Conservation (phyloP, 2,797 vertebrate species). For the Eurystomus glaucurus region DNA sequence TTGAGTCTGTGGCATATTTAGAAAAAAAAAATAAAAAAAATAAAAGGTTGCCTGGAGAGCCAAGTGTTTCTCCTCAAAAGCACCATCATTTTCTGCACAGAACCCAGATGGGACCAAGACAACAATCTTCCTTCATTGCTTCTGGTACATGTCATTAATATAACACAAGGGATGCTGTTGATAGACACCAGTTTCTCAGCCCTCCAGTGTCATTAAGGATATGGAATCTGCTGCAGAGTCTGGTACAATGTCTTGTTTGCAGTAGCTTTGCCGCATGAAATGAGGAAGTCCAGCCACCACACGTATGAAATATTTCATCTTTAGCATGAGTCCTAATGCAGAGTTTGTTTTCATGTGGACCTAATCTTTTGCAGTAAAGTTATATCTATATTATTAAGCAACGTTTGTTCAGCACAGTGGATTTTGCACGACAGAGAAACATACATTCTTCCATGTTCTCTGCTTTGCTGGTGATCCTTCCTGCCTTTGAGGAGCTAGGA, state of each 20-base stretch:
- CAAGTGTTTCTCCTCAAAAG: neutral
- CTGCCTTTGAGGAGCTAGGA: neutral
- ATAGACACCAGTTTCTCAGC: conserved; percentile 55
- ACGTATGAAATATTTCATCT: neutral
- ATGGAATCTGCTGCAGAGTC: neutral
- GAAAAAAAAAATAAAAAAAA: neutral
- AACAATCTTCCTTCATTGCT: conserved; percentile 26
- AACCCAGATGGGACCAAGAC: conserved; percentile 51
- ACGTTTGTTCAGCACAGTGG: neutral
- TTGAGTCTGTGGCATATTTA: neutral
- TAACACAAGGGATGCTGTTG: conserved; percentile 58
- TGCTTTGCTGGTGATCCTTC: neutral
- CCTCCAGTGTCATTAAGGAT: conserved; percentile 30
- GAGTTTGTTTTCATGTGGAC: neutral
- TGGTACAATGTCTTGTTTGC: conserved; percentile 12
- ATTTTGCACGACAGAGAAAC: neutral
- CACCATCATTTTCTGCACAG: neutral
- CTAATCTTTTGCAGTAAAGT: neutral
- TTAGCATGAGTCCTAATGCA: neutral
- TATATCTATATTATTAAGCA: neutral
- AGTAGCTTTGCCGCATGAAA: neutral
- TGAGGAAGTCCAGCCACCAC: neutral
- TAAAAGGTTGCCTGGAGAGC: neutral
- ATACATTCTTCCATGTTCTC: fast-evolving
- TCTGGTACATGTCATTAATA: conserved; percentile 60